Conservation (phyloP, 2,888 invertebrate genomes). For the Embidobia sp. region DNA sequence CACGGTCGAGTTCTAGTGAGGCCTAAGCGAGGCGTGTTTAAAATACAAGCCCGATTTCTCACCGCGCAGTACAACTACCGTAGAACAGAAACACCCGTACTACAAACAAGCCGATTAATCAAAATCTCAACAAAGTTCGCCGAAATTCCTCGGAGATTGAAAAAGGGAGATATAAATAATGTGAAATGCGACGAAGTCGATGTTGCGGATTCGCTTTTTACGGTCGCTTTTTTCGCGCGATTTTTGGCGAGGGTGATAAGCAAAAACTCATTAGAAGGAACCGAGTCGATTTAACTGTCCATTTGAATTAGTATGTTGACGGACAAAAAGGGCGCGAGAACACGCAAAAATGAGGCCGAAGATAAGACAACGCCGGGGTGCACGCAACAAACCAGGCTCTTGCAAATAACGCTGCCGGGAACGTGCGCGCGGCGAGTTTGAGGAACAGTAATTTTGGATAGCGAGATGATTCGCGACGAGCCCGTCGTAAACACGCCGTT, state of each 20-base stretch:
- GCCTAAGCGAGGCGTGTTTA: constrained; percentile 29
- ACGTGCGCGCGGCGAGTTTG: constrained; percentile 41
- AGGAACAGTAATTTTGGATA: constrained; percentile 60
- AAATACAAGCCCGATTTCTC: constrained; percentile 36
- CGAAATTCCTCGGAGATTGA: background rate
- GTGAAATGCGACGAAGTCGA: no score
- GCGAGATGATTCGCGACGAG: constrained; percentile 56
- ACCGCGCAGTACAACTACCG: constrained; percentile 11
- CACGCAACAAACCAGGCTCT: no score
- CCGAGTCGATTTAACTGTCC: no score
- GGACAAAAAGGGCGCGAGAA: constrained; percentile 7
- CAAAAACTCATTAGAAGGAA: no score
- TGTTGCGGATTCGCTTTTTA: no score
- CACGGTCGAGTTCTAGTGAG: constrained; percentile 15
- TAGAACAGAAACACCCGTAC: constrained; percentile 11
- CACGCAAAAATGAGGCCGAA: background rate
- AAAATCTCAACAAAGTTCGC: constrained; percentile 1
- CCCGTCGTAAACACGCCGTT: constrained; percentile 53
- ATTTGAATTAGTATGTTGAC: constrained; percentile 34
- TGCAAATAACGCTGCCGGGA: no score
- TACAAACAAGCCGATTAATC: constrained; percentile 24
- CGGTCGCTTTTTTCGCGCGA: no score
- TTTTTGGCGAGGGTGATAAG: no score
- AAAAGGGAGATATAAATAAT: no score
- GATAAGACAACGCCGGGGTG: no score